phyloP scores from a whole-genome alignment of 1,140 invertebrate species.

The Melanaphis sacchari region DNA sequence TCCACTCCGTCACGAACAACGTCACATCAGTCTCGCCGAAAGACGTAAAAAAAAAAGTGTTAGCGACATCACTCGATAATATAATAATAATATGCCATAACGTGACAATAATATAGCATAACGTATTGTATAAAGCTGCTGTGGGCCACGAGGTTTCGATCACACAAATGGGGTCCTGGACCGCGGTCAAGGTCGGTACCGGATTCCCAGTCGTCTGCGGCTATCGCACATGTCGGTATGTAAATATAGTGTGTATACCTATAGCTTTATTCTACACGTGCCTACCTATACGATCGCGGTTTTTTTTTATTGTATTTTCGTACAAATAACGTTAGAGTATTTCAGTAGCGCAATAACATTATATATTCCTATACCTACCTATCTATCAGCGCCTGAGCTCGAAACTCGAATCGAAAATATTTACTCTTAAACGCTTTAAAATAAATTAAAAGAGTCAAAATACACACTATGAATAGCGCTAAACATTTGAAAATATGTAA shows the following conservation, averaged over 20 bases:
- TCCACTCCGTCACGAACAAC: neutral
- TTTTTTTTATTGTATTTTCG: no score
- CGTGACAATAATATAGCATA: neutral
- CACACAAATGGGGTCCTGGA: neutral
- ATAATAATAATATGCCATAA: neutral
- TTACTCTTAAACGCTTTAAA: no score
- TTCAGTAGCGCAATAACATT: no score
- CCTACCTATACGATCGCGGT: no score
- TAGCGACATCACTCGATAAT: neutral
- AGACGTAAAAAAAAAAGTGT: neutral
- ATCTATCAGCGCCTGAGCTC: no score
- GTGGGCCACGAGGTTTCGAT: constrained; percentile 1
- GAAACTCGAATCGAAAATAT: no score
- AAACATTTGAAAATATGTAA: neutral
- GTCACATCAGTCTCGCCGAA: neutral
- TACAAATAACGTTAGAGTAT: no score
- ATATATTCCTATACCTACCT: no score
- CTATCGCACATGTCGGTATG: neutral
- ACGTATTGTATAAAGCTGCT: neutral
- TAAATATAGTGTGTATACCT: neutral
- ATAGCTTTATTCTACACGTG: no score
- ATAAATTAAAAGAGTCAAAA: no score
- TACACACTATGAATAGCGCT: neutral
- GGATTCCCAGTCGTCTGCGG: neutral
- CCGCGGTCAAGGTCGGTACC: constrained; percentile 13